Percentiles rank a stretch among this genome's conserved stretches.
Evolutionary conservation across 2,797 vertebrate species (phyloP).

Genomic region (Anguilla pacifica): DNA sequence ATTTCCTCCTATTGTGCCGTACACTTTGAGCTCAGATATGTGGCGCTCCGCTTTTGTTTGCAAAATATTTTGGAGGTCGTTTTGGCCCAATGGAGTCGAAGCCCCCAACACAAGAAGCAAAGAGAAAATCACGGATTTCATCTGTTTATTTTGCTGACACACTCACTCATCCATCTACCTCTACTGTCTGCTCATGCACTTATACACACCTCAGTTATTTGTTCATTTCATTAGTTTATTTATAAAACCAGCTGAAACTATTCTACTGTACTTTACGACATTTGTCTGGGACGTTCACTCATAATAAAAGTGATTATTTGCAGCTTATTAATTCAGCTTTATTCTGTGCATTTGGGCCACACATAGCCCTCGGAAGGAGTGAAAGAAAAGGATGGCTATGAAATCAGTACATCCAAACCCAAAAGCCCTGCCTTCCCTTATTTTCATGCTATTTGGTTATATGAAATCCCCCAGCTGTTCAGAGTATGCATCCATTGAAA

Average conservation of each 20-base stretch:
- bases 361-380: not conserved
- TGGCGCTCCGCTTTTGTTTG: slow-evolving; percentile 13
- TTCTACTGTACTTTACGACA: not conserved
- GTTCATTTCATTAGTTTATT: not conserved
- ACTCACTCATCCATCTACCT: not conserved
- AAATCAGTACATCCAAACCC: not conserved
- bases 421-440: not conserved
- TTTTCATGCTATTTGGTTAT: not conserved
- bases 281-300: not conserved
- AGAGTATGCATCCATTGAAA: not conserved
- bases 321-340: too few species aligned
- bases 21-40: slow-evolving; percentile 1
- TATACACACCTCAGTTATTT: not conserved
- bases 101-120: not conserved
- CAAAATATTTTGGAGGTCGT: not conserved
- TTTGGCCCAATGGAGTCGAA: not conserved
- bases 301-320: not conserved
- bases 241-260: not conserved
- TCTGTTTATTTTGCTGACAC: not conserved
- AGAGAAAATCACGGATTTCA: not conserved
- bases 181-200: not conserved
- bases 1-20: not conserved
- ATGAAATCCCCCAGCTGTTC: not conserved
- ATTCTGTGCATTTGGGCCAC: not conserved
- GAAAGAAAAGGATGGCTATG: not conserved